Conservation (phyloP, 2,888 invertebrate species). For the Lysandra coridon region DNA sequence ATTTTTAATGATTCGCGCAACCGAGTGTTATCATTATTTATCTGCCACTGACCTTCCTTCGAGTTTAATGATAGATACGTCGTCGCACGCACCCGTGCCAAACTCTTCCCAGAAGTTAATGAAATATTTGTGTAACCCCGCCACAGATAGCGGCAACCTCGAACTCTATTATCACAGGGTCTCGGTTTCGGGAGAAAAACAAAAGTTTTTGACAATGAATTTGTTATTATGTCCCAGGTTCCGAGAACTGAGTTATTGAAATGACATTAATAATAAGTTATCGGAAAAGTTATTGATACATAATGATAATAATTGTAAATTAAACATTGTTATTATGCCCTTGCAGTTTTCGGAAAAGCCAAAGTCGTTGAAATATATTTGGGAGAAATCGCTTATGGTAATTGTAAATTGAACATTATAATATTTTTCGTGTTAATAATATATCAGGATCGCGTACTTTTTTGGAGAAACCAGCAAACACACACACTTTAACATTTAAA, state of each 20-base stretch:
- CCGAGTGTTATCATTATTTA: slow-evolving; percentile 37
- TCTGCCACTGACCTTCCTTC: slow-evolving; percentile 43
- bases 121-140: slow-evolving; percentile 37
- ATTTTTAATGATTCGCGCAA: slow-evolving; percentile 37
- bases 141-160: slow-evolving; percentile 31
- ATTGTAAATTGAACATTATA: neutral
- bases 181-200: neutral
- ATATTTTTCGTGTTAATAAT: too few relatives aligned
- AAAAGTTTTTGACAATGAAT: neutral
- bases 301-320: too few relatives aligned
- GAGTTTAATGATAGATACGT: slow-evolving; percentile 32
- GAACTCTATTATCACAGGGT: slow-evolving; percentile 18
- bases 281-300: too few relatives aligned
- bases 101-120: slow-evolving; percentile 34
- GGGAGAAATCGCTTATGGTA: neutral
- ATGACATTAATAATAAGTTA: too few relatives aligned
- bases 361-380: neutral
- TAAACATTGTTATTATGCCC: too few relatives aligned
- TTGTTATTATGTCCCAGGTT: too few relatives aligned
- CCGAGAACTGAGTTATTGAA: too few relatives aligned
- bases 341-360: too few relatives aligned
- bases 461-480: neutral
- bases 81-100: slow-evolving; percentile 33
- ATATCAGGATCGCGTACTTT: too few relatives aligned
- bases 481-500: neutral